Evolutionary conservation across 2,113 vertebrate species (phyloP).

Genomic region (Scomber colias): DNA sequence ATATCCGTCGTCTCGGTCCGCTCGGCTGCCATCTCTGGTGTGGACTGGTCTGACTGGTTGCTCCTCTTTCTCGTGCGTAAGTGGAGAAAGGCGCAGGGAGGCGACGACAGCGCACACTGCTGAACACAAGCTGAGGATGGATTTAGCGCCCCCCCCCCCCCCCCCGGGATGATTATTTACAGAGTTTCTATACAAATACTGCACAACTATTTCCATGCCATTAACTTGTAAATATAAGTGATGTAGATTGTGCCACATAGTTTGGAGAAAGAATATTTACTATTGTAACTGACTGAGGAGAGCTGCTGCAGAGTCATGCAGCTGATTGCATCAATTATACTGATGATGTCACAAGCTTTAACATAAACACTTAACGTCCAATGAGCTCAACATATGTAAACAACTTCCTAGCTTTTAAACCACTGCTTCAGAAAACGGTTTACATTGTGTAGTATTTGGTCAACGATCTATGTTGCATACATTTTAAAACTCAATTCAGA

Average conservation of each 20-base stretch:
- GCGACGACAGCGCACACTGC: slow-evolving; percentile 16
- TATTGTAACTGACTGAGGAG: too few species aligned
- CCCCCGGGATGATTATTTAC: not conserved
- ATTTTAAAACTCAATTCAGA: too few species aligned
- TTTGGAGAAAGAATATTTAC: too few species aligned
- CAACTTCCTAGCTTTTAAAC: not conserved
- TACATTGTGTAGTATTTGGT: too few species aligned
- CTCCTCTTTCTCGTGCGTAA: not conserved
- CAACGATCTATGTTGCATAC: too few species aligned
- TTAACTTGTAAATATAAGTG: too few species aligned
- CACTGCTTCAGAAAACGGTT: too few species aligned
- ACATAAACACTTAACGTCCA: not conserved
- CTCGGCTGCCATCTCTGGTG: slow-evolving; percentile 85
- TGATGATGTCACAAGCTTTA: not conserved
- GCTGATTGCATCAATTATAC: not conserved
- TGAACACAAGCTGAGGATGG: not conserved
- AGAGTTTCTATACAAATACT: not conserved
- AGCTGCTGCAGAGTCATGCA: too few species aligned
- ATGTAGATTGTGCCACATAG: too few species aligned
- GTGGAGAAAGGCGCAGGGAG: slow-evolving; percentile 34
- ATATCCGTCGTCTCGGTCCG: slow-evolving; percentile 71
- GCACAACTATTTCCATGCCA: not conserved
- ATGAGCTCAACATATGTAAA: not conserved
- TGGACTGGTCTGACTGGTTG: slow-evolving; percentile 50
- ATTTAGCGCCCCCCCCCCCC: not conserved